Conservation (phyloP, 2,888 invertebrate genomes). For the Rhyacophila evoluta region DNA sequence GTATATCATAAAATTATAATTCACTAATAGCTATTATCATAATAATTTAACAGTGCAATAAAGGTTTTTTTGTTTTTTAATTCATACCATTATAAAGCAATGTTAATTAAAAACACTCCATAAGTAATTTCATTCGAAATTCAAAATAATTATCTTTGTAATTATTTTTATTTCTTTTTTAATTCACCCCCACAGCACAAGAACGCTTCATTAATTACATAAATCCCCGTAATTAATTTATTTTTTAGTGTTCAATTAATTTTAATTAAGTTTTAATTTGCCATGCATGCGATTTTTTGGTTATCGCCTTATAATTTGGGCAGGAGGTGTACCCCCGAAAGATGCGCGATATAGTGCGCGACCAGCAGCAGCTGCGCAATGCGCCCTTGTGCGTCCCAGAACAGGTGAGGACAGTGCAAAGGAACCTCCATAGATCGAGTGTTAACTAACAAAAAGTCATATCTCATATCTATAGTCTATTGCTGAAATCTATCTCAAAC, state of each 20-base stretch:
- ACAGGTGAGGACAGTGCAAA: conserved; percentile 64
- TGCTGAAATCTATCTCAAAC: too few relatives aligned
- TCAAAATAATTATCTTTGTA: too few relatives aligned
- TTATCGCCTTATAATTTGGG: conserved; percentile 66
- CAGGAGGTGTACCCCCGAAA: conserved; percentile 85
- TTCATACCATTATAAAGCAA: too few relatives aligned
- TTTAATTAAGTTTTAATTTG: conserved; percentile 45
- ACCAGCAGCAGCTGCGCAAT: conserved; percentile 72
- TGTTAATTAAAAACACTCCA: too few relatives aligned
- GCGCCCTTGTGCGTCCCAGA: conserved; percentile 70
- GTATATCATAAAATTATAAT: too few relatives aligned
- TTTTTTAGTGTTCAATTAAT: background rate
- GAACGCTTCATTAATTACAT: conserved; percentile 34
- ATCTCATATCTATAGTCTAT: too few relatives aligned
- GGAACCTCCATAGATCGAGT: conserved; percentile 9
- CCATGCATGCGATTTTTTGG: conserved; percentile 66
- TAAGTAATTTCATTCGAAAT: too few relatives aligned
- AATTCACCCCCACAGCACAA: conserved; percentile 36
- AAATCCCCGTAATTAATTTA: conserved; percentile 5
- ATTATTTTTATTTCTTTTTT: background rate
- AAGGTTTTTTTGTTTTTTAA: too few relatives aligned
- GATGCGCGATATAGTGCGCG: conserved; percentile 84
- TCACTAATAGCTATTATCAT: too few relatives aligned
- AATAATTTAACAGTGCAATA: too few relatives aligned
- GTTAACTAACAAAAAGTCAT: background rate